phyloP scores from a whole-genome alignment of 2,113 vertebrate species.

The Nematolebias whitei region DNA sequence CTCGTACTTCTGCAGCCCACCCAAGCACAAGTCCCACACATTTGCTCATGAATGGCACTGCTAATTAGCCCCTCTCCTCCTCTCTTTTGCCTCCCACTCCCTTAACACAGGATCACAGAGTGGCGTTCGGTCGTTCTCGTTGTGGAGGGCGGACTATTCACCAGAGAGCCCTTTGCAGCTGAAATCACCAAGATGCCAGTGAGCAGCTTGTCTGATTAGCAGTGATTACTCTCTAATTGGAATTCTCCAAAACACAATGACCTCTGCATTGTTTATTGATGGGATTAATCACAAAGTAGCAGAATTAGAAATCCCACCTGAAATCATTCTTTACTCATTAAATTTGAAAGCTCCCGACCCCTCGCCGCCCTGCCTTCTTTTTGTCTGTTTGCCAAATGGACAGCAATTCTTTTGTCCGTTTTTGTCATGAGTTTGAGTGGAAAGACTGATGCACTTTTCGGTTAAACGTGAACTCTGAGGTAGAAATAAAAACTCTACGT shows the following conservation, averaged over 20 bases:
- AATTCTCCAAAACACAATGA: conserved; percentile 83
- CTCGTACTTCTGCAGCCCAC: conserved; percentile 49
- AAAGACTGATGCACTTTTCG: neutral
- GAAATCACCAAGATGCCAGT: conserved; percentile 71
- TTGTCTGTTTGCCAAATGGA: conserved; percentile 29
- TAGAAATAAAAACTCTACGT: neutral
- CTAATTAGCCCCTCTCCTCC: conserved; percentile 70
- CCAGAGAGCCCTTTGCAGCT: conserved; percentile 64
- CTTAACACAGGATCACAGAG: conserved; percentile 67
- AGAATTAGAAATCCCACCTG: conserved; percentile 81
- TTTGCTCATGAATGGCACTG: conserved; percentile 57
- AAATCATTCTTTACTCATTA: conserved; percentile 80
- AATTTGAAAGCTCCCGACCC: conserved; percentile 57
- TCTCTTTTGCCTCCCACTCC: conserved; percentile 66
- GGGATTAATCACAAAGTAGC: conserved; percentile 75
- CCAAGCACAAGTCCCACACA: conserved; percentile 52
- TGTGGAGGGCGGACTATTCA: conserved; percentile 65
- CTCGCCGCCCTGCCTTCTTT: conserved; percentile 11
- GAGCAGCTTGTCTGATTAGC: conserved; percentile 81
- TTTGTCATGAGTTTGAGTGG: conserved; percentile 25
- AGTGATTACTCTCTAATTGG: conserved; percentile 82
- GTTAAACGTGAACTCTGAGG: neutral
- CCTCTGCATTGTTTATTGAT: conserved; percentile 84
- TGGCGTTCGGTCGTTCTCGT: conserved; percentile 49
- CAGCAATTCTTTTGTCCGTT: conserved; percentile 12